phyloP scores from a whole-genome alignment of 1,140 invertebrate genomes.

The Drosophila sp. region DNA sequence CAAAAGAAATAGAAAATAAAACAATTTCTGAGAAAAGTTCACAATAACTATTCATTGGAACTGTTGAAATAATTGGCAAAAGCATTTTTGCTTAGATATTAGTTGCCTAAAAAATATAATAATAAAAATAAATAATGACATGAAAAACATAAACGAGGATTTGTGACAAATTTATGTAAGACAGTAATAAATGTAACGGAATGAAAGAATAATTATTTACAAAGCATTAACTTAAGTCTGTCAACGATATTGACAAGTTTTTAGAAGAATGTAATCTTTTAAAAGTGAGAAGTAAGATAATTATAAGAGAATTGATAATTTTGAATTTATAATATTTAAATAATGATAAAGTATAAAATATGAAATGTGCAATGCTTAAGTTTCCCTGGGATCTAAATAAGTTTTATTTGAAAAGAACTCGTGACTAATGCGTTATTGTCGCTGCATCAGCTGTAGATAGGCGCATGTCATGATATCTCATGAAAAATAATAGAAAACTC shows the following conservation, averaged over 20 bases:
- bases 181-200: no score
- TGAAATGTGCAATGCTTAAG: not conserved
- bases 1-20: conserved; percentile 12
- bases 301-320: no score
- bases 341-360: not conserved
- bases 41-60: conserved; percentile 4
- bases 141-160: not conserved
- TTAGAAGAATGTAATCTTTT: no score
- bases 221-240: not conserved
- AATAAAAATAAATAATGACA: not conserved
- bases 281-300: no score
- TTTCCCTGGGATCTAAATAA: not conserved
- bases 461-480: not conserved
- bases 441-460: conserved; percentile 20
- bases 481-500: not conserved
- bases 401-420: not conserved
- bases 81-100: not conserved
- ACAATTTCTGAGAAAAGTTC: conserved; percentile 11
- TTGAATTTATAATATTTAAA: not conserved
- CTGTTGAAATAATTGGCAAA: conserved; percentile 21
- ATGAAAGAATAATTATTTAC: no score
- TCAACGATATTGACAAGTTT: no score
- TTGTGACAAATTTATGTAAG: not conserved
- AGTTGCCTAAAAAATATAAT: not conserved
- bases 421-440: conserved; percentile 7